Percentiles rank a stretch among this genome's conserved stretches.
phyloP scores from a whole-genome alignment of 2,888 invertebrate genomes.

The Drosophila testacea region DNA sequence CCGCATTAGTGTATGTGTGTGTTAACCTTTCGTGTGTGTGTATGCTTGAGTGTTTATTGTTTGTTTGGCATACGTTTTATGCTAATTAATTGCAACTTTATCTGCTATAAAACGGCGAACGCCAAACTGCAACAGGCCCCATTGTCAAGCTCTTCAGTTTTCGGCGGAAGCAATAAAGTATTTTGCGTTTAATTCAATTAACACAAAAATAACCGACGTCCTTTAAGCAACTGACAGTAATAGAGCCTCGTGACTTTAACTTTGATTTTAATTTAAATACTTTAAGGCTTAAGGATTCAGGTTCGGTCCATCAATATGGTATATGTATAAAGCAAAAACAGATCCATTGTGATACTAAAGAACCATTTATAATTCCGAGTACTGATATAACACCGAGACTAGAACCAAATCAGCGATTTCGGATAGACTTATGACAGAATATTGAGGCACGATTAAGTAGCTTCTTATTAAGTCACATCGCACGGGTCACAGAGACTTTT shows the following conservation, averaged over 20 bases:
- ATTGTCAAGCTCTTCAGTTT: conserved; percentile 11
- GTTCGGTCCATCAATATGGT: background rate
- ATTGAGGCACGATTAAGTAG: too few species aligned
- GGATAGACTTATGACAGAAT: too few species aligned
- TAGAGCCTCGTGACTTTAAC: conserved; percentile 10
- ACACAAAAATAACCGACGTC: conserved; percentile 16
- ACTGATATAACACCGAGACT: too few species aligned
- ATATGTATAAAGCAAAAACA: background rate
- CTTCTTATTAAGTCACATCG: too few species aligned
- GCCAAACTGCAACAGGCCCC: conserved; percentile 27
- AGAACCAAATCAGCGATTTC: too few species aligned
- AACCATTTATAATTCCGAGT: too few species aligned
- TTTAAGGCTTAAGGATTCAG: conserved; percentile 3
- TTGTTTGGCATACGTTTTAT: conserved; percentile 58
- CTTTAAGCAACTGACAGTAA: conserved; percentile 5
- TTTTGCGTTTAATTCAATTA: conserved; percentile 68
- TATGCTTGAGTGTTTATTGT: conserved; percentile 30
- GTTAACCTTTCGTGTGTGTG: background rate
- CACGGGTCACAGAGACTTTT: too few species aligned
- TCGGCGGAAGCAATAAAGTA: conserved; percentile 22
- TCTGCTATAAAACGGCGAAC: conserved; percentile 29
- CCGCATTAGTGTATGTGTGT: conserved; percentile 41
- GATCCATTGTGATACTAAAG: too few species aligned
- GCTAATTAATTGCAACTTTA: conserved; percentile 78
- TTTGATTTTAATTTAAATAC: conserved; percentile 19